phyloP scores from a whole-genome alignment of 2,113 vertebrate genomes.

The Phaethon lepturus region DNA sequence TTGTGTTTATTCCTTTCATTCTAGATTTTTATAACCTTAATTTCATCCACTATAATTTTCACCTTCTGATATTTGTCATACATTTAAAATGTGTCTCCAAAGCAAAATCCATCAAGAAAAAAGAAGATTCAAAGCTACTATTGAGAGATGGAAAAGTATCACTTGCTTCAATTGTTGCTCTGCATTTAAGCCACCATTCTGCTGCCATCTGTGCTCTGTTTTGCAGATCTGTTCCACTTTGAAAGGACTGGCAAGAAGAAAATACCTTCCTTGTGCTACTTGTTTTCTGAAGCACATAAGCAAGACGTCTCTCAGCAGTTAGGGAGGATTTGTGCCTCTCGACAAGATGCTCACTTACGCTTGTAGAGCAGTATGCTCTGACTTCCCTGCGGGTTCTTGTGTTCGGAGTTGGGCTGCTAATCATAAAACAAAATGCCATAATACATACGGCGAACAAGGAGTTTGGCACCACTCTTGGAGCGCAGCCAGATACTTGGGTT shows the following conservation, averaged over 20 bases:
- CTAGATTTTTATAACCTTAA: background rate
- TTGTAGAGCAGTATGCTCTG: background rate
- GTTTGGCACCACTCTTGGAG: background rate
- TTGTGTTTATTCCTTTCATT: background rate
- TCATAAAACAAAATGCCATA: background rate
- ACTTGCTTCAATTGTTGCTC: background rate
- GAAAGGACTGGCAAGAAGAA: slow-evolving; percentile 4
- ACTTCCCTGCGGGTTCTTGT: accelerated
- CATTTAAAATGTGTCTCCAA: background rate
- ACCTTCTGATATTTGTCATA: background rate
- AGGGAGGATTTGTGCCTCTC: background rate
- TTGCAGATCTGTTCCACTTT: slow-evolving; percentile 10
- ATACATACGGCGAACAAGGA: background rate
- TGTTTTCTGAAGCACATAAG: background rate
- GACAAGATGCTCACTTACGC: background rate
- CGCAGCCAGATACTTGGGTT: background rate
- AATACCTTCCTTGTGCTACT: slow-evolving; percentile 45
- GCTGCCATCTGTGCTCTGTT: slow-evolving; percentile 32
- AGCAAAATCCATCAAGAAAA: background rate
- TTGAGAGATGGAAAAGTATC: background rate
- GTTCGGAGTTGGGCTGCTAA: background rate
- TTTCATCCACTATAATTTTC: background rate
- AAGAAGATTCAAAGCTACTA: background rate
- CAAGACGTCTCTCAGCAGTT: background rate
- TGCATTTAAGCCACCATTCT: slow-evolving; percentile 20